Evolutionary conservation across 2,888 invertebrate species (phyloP), one percentile per base, ranked within the genome.

Genomic region (Phrixothrix hirtus): DNA sequence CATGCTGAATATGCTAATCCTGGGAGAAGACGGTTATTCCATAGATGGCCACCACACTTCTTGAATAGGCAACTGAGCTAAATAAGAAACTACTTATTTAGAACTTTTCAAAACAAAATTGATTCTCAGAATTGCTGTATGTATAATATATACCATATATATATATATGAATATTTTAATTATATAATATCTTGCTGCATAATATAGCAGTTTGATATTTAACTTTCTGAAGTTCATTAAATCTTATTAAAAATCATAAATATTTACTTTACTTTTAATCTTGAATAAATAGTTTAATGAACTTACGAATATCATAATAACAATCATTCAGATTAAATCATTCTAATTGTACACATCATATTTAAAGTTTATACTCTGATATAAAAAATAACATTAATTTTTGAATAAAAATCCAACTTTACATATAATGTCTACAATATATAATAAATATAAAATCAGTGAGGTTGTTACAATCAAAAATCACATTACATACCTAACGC

Each of bases 21-120:
- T 53, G 56, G 63, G 61, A 58, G 42, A 59, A 63, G 61, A 48
- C 45, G 39, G 50, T 44, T 34, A 35, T 50, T 57, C 57, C 59
- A 51, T 38, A 49, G 43, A 49, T 53, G 43, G 44, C 60, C 54
- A 50, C 58, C 60, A 61, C 64, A 61, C 56, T 53, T 66, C 70
- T 71, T 69, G 68, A 69, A 66, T 69, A 67, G 66, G 70, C 67
- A 70, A 68, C 64, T 66, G 64, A 64, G 72, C 72, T 72, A 70
- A 63, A 70, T 71, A 66, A 71, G 67, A 71, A 63, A 69, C 68
- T 68, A 56, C 58, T 59, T 57, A 59, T 64, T 64, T 54, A 55
- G 46, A 47, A 45, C 42, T 36, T 56, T 42, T 55, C 50, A 50
- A 45, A 41, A 43, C 16, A 42, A 43, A 42, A 17, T n/a, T 27